A percentile compares a stretch with the other conserved stretches of the same genome.
Conservation (phyloP, 2,888 invertebrate species). For the Pocota personata region DNA sequence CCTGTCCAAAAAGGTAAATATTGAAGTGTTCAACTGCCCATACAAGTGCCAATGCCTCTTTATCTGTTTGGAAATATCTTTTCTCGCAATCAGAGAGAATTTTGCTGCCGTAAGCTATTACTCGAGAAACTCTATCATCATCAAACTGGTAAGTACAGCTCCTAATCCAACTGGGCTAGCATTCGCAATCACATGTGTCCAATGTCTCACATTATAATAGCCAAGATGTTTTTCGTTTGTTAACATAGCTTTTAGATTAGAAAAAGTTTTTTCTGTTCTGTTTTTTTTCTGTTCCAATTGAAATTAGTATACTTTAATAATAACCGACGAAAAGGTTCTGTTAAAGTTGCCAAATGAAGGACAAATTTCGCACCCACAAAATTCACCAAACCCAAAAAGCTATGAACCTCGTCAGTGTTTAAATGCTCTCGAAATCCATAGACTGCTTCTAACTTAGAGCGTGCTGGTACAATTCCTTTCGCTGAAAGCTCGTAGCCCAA, state of each 20-base stretch:
- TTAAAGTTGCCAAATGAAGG: not conserved
- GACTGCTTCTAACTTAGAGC: not conserved
- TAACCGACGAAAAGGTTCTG: not conserved
- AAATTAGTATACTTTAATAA: not conserved
- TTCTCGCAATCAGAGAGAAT: not conserved
- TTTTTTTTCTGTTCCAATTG: too few species aligned
- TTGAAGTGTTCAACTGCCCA: not conserved
- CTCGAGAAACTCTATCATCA: not conserved
- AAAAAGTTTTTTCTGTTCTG: too few species aligned
- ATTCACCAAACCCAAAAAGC: constrained; percentile 76
- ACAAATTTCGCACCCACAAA: constrained; percentile 76
- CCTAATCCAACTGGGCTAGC: constrained; percentile 12
- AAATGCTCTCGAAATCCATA: constrained; percentile 2
- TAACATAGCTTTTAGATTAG: not conserved
- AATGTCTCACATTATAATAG: constrained; percentile 23
- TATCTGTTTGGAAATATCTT: not conserved
- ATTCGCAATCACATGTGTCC: constrained; percentile 15
- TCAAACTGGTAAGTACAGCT: not conserved
- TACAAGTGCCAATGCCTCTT: not conserved
- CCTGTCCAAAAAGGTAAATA: not conserved
- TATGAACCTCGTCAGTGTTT: constrained; percentile 5
- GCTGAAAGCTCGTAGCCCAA: constrained; percentile 76
- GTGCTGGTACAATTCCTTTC: constrained; percentile 75
- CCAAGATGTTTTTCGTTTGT: not conserved
- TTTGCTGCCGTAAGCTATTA: not conserved